Evolutionary conservation across 2,888 invertebrate genomes (phyloP), one percentile per base, ranked within the genome.

Genomic region (Criorhina ranunculi): DNA sequence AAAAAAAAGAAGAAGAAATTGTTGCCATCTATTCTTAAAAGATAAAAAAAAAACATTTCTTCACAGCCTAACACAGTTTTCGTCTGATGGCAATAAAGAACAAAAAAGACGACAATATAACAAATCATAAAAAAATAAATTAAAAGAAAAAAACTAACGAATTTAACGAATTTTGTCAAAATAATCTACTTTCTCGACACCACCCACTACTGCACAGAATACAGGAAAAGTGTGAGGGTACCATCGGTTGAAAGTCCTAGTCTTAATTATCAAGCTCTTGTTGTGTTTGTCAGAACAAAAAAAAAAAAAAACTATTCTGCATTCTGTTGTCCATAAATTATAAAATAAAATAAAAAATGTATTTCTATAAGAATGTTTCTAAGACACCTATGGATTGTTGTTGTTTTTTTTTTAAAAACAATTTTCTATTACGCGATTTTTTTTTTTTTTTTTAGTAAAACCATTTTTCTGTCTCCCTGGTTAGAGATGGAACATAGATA

Each of bases 251-350:
- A 59, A 60, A 82, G 77, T 66, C 70, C 82, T 77, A 82, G 82
- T 77, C 53, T 77, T 66, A 77, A 72, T 77, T 76, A 60, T 53
- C 49, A 24, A 12, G 9, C 31, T 33, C 24, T 29, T 67, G 29
- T 42, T 64, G 46, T 69, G 76, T 29, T 49, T 57, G 51, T 12
- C 17, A 37, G 37, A 42, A 24, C 53, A 59, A 29, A 40, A 37
- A 59, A 24, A 60, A 59, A 29, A 40, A 37, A 59, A 67, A 72
- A 4, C 19, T 24, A n/a, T 11, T 72, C 44, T 66, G 42, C 81
- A 76, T 77, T 66, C 66, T 66, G 70, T 82, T 77, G 59, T 66
- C 53, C 44, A 82, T 82, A 82, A 78, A 82, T 82, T 72, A 82
- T 42, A 24, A 40, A 0, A 70, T 35, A 64, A 78, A 78, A 44